Percentiles rank a stretch among this genome's conserved stretches.
phyloP scores from a whole-genome alignment of 2,888 invertebrate species.

The Eumerus sabulonum region DNA sequence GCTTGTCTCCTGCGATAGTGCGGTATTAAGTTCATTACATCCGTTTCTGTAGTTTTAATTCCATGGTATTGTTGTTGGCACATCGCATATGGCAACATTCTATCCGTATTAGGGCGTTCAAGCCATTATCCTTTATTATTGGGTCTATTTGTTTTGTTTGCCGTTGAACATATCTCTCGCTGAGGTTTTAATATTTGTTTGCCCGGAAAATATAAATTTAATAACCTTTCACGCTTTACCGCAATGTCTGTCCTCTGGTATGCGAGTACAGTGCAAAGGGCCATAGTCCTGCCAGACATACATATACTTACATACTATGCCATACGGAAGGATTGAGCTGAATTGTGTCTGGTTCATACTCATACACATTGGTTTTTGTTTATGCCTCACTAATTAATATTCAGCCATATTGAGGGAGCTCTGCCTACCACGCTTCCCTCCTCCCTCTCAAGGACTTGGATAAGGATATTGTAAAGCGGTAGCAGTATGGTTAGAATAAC shows the following conservation, averaged over 20 bases:
- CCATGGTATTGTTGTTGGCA: conserved; percentile 18
- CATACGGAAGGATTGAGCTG: conserved; percentile 4
- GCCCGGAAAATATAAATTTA: conserved; percentile 66
- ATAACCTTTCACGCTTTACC: conserved; percentile 60
- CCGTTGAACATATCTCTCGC: too few relatives aligned
- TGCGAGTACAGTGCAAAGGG: conserved; percentile 7
- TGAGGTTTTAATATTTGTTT: conserved; percentile 54
- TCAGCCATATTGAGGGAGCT: conserved; percentile 62
- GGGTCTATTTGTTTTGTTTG: conserved; percentile 17
- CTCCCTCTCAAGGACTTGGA: conserved; percentile 5
- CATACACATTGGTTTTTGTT: conserved; percentile 42
- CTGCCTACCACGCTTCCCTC: too few relatives aligned
- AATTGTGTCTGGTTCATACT: conserved; percentile 17
- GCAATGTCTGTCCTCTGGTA: too few relatives aligned
- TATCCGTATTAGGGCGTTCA: conserved; percentile 28
- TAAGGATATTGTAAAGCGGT: neutral
- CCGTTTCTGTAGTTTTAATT: conserved; percentile 66
- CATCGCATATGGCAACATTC: conserved; percentile 28
- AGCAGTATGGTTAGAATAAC: conserved; percentile 57
- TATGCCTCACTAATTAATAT: conserved; percentile 68
- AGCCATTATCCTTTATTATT: conserved; percentile 65
- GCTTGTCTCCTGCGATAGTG: conserved; percentile 34
- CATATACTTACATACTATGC: too few relatives aligned
- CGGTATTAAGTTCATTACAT: conserved; percentile 65
- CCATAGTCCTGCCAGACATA: conserved; percentile 31